phyloP scores from a whole-genome alignment of 2,113 vertebrate genomes.

The Amblyopsis rosae region DNA sequence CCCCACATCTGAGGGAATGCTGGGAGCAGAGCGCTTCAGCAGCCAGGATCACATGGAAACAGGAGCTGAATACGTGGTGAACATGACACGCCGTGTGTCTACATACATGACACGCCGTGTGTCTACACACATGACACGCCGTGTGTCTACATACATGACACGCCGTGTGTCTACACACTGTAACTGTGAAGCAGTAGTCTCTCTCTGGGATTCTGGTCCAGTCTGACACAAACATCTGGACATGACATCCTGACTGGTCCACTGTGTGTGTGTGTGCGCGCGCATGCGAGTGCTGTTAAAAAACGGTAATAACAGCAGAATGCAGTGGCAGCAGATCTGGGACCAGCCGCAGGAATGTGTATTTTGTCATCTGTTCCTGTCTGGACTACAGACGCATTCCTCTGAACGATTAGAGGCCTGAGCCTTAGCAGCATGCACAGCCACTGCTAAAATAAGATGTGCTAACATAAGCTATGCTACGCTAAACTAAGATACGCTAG shows the following conservation, averaged over 20 bases:
- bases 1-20: too few relatives aligned
- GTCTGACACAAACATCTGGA: neutral
- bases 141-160: too few relatives aligned
- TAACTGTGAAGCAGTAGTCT: too few relatives aligned
- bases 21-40: too few relatives aligned
- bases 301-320: constrained; percentile 26
- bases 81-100: too few relatives aligned
- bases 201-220: too few relatives aligned
- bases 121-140: too few relatives aligned
- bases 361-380: constrained; percentile 21
- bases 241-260: constrained; percentile 1
- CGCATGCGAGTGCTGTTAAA: constrained; percentile 37
- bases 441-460: neutral
- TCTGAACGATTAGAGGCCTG: constrained; percentile 9
- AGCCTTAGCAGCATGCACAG: constrained; percentile 25
- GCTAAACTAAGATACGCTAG: too few relatives aligned
- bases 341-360: constrained; percentile 6
- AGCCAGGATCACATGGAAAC: too few relatives aligned
- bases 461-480: neutral
- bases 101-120: too few relatives aligned
- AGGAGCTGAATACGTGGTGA: too few relatives aligned
- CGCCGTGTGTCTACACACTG: too few relatives aligned
- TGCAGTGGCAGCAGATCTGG: constrained; percentile 31
- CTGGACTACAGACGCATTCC: constrained; percentile 9
- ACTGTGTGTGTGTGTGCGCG: neutral